Base-by-base conservation (phyloP, 1,140 invertebrate genomes). In the Euwallacea fornicatus region DNA sequence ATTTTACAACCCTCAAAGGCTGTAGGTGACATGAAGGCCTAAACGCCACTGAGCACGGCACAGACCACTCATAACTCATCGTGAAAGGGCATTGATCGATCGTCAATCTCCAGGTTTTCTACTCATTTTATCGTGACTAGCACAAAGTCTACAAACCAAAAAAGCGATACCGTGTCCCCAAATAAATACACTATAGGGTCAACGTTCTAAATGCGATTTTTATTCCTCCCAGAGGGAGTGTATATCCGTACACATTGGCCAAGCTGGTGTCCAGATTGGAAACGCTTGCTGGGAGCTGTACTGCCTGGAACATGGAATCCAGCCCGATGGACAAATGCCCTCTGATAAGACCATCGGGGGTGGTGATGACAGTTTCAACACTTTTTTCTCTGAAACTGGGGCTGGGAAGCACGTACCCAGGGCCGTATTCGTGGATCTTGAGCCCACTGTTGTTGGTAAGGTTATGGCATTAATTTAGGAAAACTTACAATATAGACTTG, bases 211-310 rank as follows among this genome's bases (percentile, higher is more conserved):
- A 13, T 56, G 3, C 54, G 13, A 4, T 50, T 50, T 50, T 60
- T 60, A 41, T 60, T 21, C 10, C 65, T 9, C 74, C 61, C 59
- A 89, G 89, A 88, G 89, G 83, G 93, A 95, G 86, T 93, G 91
- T 79, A 92, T 95, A 77, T 93, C 90, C 75, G 88, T 95, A 72
- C 93, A 95, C 82, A 88, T 95, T 77, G 93, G 93, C 55, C 93
- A 96, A 83, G 93, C 93, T 69, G 93, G 93, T 58, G 92, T 94
- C 4, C 94, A 96, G 83, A 94, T 95, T 79, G 94, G 93, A 73
- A 94, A 94, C 81, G 91, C 91, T 62, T 90, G 89, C 79, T 91
- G 89, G 89, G 94, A 96, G 80, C 84, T 96, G 66, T 95, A 95
- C 84, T 95, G 94, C 80, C 82, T 95, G 75, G 94, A 95, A 81